phyloP scores from a whole-genome alignment of 2,888 invertebrate genomes.

The Apamea sordens region DNA sequence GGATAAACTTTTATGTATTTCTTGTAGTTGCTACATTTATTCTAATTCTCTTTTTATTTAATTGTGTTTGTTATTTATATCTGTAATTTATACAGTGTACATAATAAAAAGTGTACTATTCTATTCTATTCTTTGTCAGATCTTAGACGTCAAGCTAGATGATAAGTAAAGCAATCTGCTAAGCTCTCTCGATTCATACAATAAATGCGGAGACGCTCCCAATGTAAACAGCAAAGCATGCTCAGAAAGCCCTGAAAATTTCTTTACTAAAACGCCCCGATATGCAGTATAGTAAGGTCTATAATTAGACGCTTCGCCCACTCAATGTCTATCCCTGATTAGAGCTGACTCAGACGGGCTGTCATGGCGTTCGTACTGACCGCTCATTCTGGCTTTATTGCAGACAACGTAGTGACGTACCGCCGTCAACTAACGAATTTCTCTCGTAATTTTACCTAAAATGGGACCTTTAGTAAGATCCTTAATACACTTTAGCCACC shows the following conservation, averaged over 20 bases:
- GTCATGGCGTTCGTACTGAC: constrained; percentile 24
- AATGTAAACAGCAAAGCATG: neutral
- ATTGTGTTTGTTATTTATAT: neutral
- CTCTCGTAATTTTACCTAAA: neutral
- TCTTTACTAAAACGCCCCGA: neutral
- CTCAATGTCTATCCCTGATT: constrained; percentile 33
- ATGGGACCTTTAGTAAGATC: neutral
- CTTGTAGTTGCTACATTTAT: neutral
- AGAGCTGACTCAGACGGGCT: constrained; percentile 18
- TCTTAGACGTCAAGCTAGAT: neutral
- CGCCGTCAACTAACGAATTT: neutral
- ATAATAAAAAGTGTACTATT: too few relatives aligned
- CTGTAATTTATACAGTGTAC: too few relatives aligned
- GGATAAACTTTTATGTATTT: neutral
- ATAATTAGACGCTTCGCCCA: constrained; percentile 4
- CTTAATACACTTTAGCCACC: neutral
- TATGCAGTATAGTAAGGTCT: neutral
- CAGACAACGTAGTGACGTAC: constrained; percentile 11
- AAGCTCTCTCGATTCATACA: neutral
- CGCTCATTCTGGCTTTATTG: constrained; percentile 8
- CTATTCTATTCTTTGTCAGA: neutral
- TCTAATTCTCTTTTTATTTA: neutral
- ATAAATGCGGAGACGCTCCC: neutral
- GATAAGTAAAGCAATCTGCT: neutral
- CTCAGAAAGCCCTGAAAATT: neutral